phyloP scores from a whole-genome alignment of 1,140 invertebrate genomes.

The Ceratina calcarata region DNA sequence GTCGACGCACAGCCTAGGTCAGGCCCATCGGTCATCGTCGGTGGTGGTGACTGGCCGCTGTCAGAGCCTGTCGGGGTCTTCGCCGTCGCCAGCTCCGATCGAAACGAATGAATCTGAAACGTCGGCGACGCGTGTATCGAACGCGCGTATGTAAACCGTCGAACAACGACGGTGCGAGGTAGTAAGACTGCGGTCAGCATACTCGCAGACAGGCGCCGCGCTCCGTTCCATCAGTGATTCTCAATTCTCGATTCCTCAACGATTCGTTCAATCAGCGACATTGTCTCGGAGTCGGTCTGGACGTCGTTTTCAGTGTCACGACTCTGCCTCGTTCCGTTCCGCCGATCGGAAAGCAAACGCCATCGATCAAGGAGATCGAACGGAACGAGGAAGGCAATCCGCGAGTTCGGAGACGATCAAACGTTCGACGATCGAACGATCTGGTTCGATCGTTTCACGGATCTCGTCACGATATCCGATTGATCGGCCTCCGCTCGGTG shows the following conservation, averaged over 20 bases:
- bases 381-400: too few species aligned
- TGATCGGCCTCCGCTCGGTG: conserved; percentile 29
- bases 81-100: conserved; percentile 6
- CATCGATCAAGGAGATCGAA: neutral
- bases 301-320: too few species aligned
- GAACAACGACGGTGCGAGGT: conserved; percentile 69
- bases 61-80: conserved; percentile 47
- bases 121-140: conserved; percentile 42
- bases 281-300: too few species aligned
- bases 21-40: conserved; percentile 77
- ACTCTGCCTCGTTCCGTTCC: too few species aligned
- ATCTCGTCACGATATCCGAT: conserved; percentile 15
- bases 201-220: conserved; percentile 76
- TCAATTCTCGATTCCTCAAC: conserved; percentile 61
- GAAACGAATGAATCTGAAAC: conserved; percentile 75
- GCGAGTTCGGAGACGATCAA: neutral
- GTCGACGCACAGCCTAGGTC: conserved; percentile 76
- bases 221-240: conserved; percentile 66
- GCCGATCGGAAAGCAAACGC: neutral
- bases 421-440: neutral
- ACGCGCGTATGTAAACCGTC: conserved; percentile 55
- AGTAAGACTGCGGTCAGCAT: conserved; percentile 71
- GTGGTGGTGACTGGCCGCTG: too few species aligned
- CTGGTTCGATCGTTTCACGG: conserved; percentile 23
- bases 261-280: neutral